These are phyloP conservation scores for Lordiphosa stackelbergi DNA, from an alignment of 1,140 invertebrate genomes.

Conservation along the genomic window DNA sequence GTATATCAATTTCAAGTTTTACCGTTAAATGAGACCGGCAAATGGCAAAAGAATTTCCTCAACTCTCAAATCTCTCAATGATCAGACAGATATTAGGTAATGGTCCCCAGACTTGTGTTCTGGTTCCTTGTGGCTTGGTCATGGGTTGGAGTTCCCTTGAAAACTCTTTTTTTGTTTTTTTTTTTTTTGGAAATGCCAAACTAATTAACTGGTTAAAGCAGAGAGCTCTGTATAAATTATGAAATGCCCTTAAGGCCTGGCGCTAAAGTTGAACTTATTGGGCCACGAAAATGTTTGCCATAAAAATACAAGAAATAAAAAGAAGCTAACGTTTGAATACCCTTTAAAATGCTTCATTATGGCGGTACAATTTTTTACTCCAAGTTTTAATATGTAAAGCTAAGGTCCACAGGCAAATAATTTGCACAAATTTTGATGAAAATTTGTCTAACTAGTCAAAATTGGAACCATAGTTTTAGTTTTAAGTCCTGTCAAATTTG, in stretches of 20 bases:
- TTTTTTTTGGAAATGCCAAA: conserved; percentile 27
- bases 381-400: no score
- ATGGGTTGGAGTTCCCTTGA: conserved; percentile 14
- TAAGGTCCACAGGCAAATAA: no score
- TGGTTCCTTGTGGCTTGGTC: background rate
- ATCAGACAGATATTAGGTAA: conserved; percentile 37
- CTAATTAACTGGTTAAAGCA: conserved; percentile 50
- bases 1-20: conserved; percentile 50
- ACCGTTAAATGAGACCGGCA: conserved; percentile 46
- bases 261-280: conserved; percentile 38
- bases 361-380: background rate
- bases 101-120: conserved; percentile 23
- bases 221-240: conserved; percentile 25
- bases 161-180: conserved; percentile 7
- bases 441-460: no score
- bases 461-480: no score
- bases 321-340: background rate
- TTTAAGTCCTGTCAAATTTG: no score
- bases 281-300: conserved; percentile 5
- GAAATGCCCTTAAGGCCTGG: conserved; percentile 28
- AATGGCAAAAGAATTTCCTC: conserved; percentile 30
- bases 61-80: conserved; percentile 16
- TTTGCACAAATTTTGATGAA: no score
- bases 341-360: background rate
- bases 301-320: background rate